Conservation (phyloP, 2,113 vertebrate species). For the Myrmecophaga tridactyla region DNA sequence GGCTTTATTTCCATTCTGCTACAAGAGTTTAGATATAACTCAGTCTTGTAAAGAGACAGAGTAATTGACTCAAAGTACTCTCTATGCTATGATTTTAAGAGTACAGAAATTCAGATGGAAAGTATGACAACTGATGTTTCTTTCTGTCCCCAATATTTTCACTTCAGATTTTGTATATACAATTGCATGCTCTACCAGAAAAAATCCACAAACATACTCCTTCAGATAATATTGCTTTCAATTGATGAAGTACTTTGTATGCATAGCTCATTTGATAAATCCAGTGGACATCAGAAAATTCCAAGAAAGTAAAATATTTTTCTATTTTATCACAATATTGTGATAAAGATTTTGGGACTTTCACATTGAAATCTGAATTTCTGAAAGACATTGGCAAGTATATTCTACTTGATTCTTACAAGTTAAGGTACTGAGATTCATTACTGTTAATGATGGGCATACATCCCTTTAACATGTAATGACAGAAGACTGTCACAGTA, state of each 20-base stretch:
- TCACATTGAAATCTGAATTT: not conserved
- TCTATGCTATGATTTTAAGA: slow-evolving; percentile 3
- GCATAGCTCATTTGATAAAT: not conserved
- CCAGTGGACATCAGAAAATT: not conserved
- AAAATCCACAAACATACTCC: not conserved
- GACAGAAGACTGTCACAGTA: not conserved
- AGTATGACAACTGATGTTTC: not conserved
- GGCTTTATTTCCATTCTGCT: slow-evolving; percentile 57
- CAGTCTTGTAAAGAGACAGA: slow-evolving; percentile 21
- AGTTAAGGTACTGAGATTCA: not conserved
- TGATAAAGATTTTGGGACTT: not conserved
- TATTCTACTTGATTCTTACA: not conserved
- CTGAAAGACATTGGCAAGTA: not conserved
- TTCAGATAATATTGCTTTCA: not conserved
- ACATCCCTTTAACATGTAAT: not conserved
- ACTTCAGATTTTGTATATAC: not conserved
- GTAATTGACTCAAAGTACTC: slow-evolving; percentile 11
- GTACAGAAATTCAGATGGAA: not conserved
- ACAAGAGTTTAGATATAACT: slow-evolving; percentile 19
- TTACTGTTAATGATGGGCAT: not conserved
- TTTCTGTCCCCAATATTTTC: not conserved
- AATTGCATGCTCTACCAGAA: not conserved
- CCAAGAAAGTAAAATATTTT: not conserved
- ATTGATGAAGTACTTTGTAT: not conserved
- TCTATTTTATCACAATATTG: not conserved